Conservation (phyloP, 2,888 invertebrate genomes). For the Epinotia brunnichana region DNA sequence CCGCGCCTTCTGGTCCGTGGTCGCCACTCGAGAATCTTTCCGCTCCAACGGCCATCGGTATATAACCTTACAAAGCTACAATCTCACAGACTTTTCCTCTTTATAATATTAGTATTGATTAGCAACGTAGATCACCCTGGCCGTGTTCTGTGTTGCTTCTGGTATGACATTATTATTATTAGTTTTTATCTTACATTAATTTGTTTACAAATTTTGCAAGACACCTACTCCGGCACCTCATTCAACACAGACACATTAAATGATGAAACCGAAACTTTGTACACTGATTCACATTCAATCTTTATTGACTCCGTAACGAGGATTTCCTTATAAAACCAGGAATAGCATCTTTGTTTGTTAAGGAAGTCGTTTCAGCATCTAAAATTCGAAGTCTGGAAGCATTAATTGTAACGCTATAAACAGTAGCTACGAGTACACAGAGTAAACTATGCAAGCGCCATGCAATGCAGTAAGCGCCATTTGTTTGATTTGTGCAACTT, state of each 20-base stretch:
- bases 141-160: too few species aligned
- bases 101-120: too few species aligned
- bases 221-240: not conserved
- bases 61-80: too few species aligned
- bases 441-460: conserved; percentile 42
- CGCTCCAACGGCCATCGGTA: too few species aligned
- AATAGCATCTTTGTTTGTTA: conserved; percentile 48
- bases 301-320: not conserved
- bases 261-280: not conserved
- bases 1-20: too few species aligned
- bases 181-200: too few species aligned
- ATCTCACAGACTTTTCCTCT: too few species aligned
- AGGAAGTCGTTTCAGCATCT: conserved; percentile 61
- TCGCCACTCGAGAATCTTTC: too few species aligned
- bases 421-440: conserved; percentile 45
- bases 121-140: too few species aligned
- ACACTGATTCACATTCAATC: not conserved
- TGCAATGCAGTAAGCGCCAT: conserved; percentile 16
- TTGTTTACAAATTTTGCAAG: not conserved
- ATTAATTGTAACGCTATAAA: conserved; percentile 74
- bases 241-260: not conserved
- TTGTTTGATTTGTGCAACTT: not conserved
- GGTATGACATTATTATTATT: too few species aligned
- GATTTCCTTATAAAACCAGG: conserved; percentile 38
- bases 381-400: conserved; percentile 57